Conservation (phyloP, 2,797 vertebrate species). For the Thalassophryne amazonica region DNA sequence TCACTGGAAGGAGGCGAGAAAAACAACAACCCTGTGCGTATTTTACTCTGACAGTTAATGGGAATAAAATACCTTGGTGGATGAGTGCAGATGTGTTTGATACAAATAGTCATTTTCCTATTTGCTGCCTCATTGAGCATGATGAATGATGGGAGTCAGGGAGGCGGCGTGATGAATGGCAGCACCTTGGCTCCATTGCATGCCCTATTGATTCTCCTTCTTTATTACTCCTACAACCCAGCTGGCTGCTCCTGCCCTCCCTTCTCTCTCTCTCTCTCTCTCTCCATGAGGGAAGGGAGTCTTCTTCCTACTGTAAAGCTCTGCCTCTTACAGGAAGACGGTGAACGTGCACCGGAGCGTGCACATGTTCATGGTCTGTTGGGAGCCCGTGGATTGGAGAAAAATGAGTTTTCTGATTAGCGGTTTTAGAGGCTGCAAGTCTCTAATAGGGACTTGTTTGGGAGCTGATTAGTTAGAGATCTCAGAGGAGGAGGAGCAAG, state of each 20-base stretch:
- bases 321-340: slow-evolving; percentile 46
- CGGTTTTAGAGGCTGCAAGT: slow-evolving; percentile 57
- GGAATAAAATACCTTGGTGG: slow-evolving; percentile 99
- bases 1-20: slow-evolving; percentile 20
- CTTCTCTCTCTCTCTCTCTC: slow-evolving; percentile 48
- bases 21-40: slow-evolving; percentile 95
- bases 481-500: slow-evolving; percentile 5
- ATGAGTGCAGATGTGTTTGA: slow-evolving; percentile 99
- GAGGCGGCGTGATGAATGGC: slow-evolving; percentile 99
- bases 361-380: slow-evolving; percentile 30
- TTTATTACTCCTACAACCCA: slow-evolving; percentile 99
- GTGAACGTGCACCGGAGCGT: slow-evolving; percentile 6
- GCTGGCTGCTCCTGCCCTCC: slow-evolving; percentile 88
- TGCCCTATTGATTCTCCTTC: slow-evolving; percentile 99
- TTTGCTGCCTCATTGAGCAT: slow-evolving; percentile 99
- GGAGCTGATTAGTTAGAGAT: slow-evolving; percentile 60
- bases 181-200: slow-evolving; percentile 99
- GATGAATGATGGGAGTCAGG: slow-evolving; percentile 99
- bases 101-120: slow-evolving; percentile 99
- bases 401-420: slow-evolving; percentile 76
- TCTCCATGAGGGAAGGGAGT: slow-evolving; percentile 25
- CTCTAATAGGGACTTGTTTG: slow-evolving; percentile 57
- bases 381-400: slow-evolving; percentile 62
- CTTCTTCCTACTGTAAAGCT: slow-evolving; percentile 56
- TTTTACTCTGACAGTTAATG: slow-evolving; percentile 99